These are phyloP conservation scores for Hippolais icterina DNA, from an alignment of 2,113 vertebrate species.

Conservation along the genomic window DNA sequence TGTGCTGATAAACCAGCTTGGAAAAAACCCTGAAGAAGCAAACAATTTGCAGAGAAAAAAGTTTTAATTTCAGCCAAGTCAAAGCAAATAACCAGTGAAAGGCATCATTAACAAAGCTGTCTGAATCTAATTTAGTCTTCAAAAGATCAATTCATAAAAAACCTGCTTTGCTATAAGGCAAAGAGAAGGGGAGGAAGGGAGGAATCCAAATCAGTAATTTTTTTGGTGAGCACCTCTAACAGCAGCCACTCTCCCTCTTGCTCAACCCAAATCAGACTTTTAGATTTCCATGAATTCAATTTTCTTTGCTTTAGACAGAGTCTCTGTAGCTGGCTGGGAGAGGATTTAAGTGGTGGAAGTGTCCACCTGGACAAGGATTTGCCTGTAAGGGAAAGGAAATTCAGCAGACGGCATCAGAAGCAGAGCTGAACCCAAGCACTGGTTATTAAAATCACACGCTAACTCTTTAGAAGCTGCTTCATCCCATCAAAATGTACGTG, in stretches of 20 bases:
- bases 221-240: not conserved
- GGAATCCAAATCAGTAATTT: not conserved
- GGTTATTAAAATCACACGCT: not conserved
- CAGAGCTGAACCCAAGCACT: not conserved
- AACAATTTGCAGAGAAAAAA: not conserved
- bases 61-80: constrained; percentile 15
- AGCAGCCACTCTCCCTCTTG: not conserved
- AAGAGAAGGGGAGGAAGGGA: not conserved
- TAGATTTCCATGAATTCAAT: not conserved
- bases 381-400: not conserved
- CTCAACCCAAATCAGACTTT: not conserved
- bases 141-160: not conserved
- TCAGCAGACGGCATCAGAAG: accelerated
- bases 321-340: not conserved
- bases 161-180: not conserved
- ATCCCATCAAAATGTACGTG: not conserved
- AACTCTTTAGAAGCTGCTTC: not conserved
- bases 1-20: not conserved
- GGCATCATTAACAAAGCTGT: not conserved
- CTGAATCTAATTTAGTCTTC: not conserved
- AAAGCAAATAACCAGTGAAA: not conserved
- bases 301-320: not conserved
- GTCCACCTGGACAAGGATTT: not conserved
- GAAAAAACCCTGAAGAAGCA: not conserved
- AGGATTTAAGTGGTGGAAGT: not conserved